Evolutionary conservation across 2,797 vertebrate genomes (phyloP).

Genomic region (Darevskia mixta): DNA sequence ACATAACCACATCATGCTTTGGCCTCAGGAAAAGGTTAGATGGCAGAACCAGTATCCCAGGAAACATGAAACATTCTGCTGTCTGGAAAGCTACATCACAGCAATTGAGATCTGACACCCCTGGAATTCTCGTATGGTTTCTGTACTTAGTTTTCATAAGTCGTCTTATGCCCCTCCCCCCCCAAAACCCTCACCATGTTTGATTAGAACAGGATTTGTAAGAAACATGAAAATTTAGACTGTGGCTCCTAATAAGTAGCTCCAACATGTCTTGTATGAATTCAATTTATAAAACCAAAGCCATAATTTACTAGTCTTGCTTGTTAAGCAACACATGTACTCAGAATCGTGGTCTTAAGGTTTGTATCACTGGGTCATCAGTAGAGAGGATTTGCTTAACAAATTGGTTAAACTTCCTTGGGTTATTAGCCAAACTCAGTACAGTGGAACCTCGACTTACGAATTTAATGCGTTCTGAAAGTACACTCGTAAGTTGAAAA

Average conservation of each 20-base stretch:
- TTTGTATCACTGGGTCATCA: neutral
- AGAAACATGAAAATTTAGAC: neutral
- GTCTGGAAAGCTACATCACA: neutral
- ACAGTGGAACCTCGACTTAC: no score
- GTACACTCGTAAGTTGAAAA: no score
- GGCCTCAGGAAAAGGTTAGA: neutral
- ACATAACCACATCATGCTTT: no score
- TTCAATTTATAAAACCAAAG: neutral
- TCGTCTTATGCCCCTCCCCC: no score
- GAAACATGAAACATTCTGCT: neutral
- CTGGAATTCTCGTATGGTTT: neutral
- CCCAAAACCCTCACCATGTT: neutral
- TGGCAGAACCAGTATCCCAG: neutral
- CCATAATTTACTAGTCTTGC: neutral
- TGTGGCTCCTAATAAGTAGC: no score
- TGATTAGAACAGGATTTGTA: neutral
- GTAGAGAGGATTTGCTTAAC: no score
- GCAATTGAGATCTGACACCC: no score
- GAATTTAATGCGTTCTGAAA: no score
- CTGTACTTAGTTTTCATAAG: neutral
- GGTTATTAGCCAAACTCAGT: neutral
- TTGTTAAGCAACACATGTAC: neutral
- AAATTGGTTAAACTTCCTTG: neutral
- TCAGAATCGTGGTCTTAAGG: neutral
- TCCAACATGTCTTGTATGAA: neutral